A percentile compares a stretch with the other conserved stretches of the same genome.
Evolutionary conservation across 2,888 invertebrate species (phyloP).

Genomic region (Mayetiola destructor): DNA sequence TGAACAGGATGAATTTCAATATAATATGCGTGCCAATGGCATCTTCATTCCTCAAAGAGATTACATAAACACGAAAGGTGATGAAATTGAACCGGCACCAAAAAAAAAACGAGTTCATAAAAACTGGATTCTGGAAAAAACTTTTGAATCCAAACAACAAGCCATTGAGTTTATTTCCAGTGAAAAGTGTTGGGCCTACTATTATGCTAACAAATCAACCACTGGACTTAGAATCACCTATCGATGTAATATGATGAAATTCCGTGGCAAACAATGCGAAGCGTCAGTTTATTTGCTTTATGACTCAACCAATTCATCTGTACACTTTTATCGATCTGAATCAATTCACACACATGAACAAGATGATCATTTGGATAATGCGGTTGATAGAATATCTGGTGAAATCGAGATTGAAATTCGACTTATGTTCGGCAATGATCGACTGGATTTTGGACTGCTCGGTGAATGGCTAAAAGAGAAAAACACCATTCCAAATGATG

Average conservation of each 20-base stretch:
- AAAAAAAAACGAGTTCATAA: background rate
- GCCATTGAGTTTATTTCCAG: background rate
- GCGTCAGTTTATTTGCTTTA: background rate
- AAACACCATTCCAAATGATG: background rate
- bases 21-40: background rate
- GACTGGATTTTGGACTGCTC: background rate
- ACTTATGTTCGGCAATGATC: background rate
- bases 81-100: background rate
- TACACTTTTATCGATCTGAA: background rate
- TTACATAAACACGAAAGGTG: background rate
- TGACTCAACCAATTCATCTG: background rate
- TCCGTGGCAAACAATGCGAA: background rate
- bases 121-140: background rate
- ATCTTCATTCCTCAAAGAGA: background rate
- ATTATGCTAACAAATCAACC: background rate
- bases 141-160: background rate
- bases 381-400: background rate
- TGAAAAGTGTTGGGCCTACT: background rate
- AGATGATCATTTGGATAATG: too few relatives aligned
- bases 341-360: background rate
- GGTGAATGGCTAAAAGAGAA: background rate
- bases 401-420: background rate
- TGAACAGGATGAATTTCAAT: background rate
- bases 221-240: background rate
- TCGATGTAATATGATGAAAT: background rate